Evolutionary conservation across 1,140 invertebrate genomes (phyloP), one percentile per base, ranked within the genome.

Genomic region (Drosophila bocki): DNA sequence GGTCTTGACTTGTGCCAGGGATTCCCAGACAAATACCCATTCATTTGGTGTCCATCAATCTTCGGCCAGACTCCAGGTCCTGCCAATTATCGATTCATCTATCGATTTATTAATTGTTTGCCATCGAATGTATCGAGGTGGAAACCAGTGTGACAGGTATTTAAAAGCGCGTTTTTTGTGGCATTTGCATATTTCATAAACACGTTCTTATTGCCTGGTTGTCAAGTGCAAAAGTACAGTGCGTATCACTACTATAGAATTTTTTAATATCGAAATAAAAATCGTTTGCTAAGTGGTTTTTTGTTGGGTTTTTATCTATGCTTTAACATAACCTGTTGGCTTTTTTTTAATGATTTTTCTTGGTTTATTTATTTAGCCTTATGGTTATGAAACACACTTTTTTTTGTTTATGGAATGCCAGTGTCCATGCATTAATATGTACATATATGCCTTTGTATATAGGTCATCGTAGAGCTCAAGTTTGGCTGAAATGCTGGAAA

Each of bases 181-280:
- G 70, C 69, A 71, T 87, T 79, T 82, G 82, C 78, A 86, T 86
- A 69, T 74, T 75, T 82, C 59, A 85, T 85, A 67, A 64, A 64
- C 72, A 65, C 51, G 35, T 33, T 48, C 44, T 60, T 67, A 60
- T 71, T 75, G 54, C 13, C 17, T 17, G 54, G 48, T 19, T 39
- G 32, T 29, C 32, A 44, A 68, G 45, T 64, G 45, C 39, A 45
- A 29, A 1, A 19, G 47, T 67, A 70, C 63, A 54, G 62, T 70
- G 62, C 37, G 67, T 37, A n/a, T 53, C 47, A 45, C 7, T 0
- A 3, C 12, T 47, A 15, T 7, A 15, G 5, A 6, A 8, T 9
- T 22, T 3, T 6, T 1, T 4, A 13, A 0, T 22, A 37, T 11
- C 0, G 13, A 54, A 6, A 22, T 19, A 0, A 0, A 15, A 6